Evolutionary conservation across 2,797 vertebrate species (phyloP).

Genomic region (Cryptoprocta ferox): DNA sequence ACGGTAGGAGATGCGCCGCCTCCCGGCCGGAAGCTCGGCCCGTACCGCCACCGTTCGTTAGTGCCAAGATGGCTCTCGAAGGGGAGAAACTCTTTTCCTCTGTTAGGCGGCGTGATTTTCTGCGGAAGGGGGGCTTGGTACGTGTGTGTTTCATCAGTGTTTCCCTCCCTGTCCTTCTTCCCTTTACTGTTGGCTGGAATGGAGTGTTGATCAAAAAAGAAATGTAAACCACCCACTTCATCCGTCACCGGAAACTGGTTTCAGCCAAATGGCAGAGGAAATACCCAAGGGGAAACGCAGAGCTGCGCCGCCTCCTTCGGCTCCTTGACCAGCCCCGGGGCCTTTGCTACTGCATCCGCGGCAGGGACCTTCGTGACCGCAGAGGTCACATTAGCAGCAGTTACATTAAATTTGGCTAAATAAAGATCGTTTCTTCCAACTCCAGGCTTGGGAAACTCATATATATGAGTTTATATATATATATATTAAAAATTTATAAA

Average conservation of each 20-base stretch:
- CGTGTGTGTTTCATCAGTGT: constrained; percentile 54
- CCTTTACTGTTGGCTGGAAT: constrained; percentile 68
- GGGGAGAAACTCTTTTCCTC: constrained; percentile 48
- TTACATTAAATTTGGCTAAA: constrained; percentile 73
- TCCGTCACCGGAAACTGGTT: constrained; percentile 72
- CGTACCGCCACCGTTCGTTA: too few relatives aligned
- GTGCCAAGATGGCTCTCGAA: not conserved
- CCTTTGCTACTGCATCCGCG: not conserved
- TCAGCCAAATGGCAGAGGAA: constrained; percentile 79
- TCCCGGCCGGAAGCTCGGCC: not conserved
- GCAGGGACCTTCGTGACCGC: constrained; percentile 26
- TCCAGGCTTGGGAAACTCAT: constrained; percentile 62
- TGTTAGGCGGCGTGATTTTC: constrained; percentile 56
- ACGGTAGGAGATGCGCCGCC: not conserved
- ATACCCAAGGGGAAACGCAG: constrained; percentile 71
- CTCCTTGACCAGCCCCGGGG: accelerated
- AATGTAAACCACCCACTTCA: constrained; percentile 75
- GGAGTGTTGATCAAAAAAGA: constrained; percentile 80
- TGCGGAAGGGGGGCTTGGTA: not conserved
- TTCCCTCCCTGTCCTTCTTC: constrained; percentile 42
- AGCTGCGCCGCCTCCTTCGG: not conserved
- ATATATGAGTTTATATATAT: constrained; percentile 13
- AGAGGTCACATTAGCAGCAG: constrained; percentile 49
- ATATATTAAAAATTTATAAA: too few relatives aligned
- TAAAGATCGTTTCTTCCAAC: constrained; percentile 72